These are phyloP conservation scores for Isichthys henryi DNA, from an alignment of 2,113 vertebrate genomes.

Conservation along the genomic window DNA sequence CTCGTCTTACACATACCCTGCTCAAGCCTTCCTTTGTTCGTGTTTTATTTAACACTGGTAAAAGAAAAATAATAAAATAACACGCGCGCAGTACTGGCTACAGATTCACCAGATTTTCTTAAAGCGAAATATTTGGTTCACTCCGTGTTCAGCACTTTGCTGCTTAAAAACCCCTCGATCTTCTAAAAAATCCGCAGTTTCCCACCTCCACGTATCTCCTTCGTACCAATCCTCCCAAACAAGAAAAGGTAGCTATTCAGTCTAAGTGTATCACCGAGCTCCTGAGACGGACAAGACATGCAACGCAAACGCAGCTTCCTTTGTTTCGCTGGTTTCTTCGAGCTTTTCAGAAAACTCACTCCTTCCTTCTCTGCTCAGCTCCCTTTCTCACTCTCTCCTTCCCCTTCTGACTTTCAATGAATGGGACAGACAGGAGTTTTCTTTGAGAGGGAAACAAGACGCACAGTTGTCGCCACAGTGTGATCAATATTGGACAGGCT, in stretches of 20 bases:
- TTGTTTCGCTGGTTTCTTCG: constrained; percentile 58
- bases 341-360: constrained; percentile 57
- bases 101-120: constrained; percentile 37
- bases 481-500: constrained; percentile 12
- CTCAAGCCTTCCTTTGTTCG: constrained; percentile 66
- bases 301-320: constrained; percentile 62
- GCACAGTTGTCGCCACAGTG: constrained; percentile 28
- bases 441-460: constrained; percentile 31
- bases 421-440: constrained; percentile 53
- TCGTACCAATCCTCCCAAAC: constrained; percentile 6
- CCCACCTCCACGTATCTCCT: not conserved
- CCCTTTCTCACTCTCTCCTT: constrained; percentile 39
- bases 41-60: constrained; percentile 44
- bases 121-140: constrained; percentile 31
- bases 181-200: constrained; percentile 29
- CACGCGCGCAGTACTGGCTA: not conserved
- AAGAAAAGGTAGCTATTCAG: constrained; percentile 14
- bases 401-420: constrained; percentile 53
- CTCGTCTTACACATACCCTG: constrained; percentile 56
- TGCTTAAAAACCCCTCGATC: constrained; percentile 22
- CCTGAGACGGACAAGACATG: constrained; percentile 54
- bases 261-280: constrained; percentile 43
- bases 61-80: constrained; percentile 5
- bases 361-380: constrained; percentile 42
- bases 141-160: constrained; percentile 25